phyloP scores from a whole-genome alignment of 2,888 invertebrate species.

The Agrotis exclamationis region DNA sequence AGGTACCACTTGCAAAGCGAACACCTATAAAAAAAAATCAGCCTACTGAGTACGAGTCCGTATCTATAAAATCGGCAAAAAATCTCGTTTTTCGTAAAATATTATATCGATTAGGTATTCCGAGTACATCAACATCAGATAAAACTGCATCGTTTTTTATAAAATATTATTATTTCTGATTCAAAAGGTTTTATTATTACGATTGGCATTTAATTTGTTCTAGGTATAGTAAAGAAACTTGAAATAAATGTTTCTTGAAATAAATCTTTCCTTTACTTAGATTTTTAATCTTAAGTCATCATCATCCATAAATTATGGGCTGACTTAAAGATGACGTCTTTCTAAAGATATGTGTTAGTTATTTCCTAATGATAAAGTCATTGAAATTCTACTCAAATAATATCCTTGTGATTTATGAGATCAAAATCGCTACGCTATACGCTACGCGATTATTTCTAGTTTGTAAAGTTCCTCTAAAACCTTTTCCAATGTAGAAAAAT shows the following conservation, averaged over 20 bases:
- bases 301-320: constrained; percentile 23
- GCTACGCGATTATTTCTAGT: too few species aligned
- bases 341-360: constrained; percentile 10
- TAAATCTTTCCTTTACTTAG: constrained; percentile 24
- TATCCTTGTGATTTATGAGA: constrained; percentile 29
- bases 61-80: too few species aligned
- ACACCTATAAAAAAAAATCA: too few species aligned
- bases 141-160: not conserved
- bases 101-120: constrained; percentile 15
- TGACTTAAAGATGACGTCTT: constrained; percentile 38
- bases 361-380: constrained; percentile 33
- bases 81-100: too few species aligned
- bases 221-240: not conserved
- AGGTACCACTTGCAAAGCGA: too few species aligned
- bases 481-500: too few species aligned
- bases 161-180: not conserved
- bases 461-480: too few species aligned
- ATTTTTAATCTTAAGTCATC: constrained; percentile 23
- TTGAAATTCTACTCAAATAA: constrained; percentile 30
- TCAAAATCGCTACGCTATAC: too few species aligned
- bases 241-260: not conserved
- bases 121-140: not conserved
- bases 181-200: not conserved
- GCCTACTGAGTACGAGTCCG: too few species aligned
- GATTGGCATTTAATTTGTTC: constrained; percentile 10